Evolutionary conservation across 2,888 invertebrate species (phyloP).

Genomic region (Aproaerema taeniolella): DNA sequence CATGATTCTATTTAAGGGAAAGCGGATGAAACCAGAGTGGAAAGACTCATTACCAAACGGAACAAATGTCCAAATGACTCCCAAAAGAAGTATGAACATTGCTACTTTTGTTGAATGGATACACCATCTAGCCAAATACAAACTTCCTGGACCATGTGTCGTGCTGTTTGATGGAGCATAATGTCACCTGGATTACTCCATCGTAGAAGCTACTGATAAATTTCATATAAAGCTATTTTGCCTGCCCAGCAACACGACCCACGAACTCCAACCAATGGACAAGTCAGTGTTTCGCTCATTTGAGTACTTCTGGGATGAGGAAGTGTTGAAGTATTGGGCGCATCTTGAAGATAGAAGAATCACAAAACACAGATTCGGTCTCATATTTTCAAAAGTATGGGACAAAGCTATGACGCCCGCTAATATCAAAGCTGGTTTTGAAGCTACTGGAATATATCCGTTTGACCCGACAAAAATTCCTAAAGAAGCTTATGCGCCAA

Average conservation of each 20-base stretch:
- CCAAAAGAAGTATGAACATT: not conserved
- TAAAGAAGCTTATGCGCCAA: not conserved
- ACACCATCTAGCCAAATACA: not conserved
- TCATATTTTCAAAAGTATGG: constrained; percentile 25
- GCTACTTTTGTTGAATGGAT: constrained; percentile 1
- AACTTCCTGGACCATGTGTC: not conserved
- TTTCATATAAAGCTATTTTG: constrained; percentile 32
- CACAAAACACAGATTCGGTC: constrained; percentile 32
- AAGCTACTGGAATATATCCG: constrained; percentile 24
- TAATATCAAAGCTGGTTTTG: constrained; percentile 29
- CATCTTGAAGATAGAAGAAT: constrained; percentile 25
- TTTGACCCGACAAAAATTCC: not conserved
- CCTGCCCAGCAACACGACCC: constrained; percentile 40
- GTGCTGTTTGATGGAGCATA: not conserved
- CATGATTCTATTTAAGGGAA: constrained; percentile 13
- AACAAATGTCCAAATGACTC: constrained; percentile 15
- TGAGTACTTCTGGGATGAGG: constrained; percentile 38
- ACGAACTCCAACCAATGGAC: constrained; percentile 39
- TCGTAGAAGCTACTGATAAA: constrained; percentile 27
- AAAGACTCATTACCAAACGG: constrained; percentile 15
- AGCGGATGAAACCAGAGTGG: constrained; percentile 18
- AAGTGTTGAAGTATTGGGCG: constrained; percentile 31
- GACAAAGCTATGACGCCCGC: constrained; percentile 24
- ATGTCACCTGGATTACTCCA: not conserved
- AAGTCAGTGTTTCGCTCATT: constrained; percentile 33